Evolutionary conservation across 2,113 vertebrate genomes (phyloP).

Genomic region (Ophiodon elongatus): DNA sequence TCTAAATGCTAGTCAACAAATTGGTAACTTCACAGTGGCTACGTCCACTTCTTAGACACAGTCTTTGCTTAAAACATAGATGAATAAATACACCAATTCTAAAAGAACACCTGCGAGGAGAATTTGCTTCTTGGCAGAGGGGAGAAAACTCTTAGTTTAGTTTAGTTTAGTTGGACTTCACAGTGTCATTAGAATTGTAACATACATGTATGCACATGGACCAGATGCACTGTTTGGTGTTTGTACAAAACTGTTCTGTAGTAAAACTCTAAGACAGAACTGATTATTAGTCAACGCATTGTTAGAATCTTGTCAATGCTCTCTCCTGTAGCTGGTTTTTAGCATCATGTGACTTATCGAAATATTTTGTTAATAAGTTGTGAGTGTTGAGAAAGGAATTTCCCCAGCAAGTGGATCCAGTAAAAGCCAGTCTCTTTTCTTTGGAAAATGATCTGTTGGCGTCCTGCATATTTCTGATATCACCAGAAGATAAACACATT

Average conservation of each 20-base stretch:
- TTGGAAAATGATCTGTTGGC: constrained; percentile 26
- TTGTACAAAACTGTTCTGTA: background rate
- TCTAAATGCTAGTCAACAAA: background rate
- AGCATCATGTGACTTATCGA: constrained; percentile 3
- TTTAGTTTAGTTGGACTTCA: background rate
- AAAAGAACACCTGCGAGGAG: background rate
- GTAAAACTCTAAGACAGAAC: background rate
- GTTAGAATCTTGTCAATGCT: too few relatives aligned
- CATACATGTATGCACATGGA: background rate
- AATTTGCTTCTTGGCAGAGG: too few relatives aligned
- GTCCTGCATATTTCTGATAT: constrained; percentile 5
- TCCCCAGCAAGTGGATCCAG: constrained; percentile 58
- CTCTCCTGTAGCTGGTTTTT: background rate
- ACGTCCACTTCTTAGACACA: too few relatives aligned
- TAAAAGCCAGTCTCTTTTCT: constrained; percentile 46
- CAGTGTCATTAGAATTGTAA: background rate
- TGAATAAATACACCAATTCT: background rate
- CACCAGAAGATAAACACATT: constrained; percentile 44
- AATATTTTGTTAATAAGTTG: background rate
- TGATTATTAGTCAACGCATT: background rate
- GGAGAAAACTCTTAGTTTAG: too few relatives aligned
- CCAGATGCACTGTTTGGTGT: background rate
- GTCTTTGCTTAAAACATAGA: too few relatives aligned
- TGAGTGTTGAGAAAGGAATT: constrained; percentile 60
- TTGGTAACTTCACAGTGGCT: too few relatives aligned